Evolutionary conservation across 2,113 vertebrate genomes (phyloP), one percentile per base, ranked within the genome.

Genomic region (Poecile atricapillus): DNA sequence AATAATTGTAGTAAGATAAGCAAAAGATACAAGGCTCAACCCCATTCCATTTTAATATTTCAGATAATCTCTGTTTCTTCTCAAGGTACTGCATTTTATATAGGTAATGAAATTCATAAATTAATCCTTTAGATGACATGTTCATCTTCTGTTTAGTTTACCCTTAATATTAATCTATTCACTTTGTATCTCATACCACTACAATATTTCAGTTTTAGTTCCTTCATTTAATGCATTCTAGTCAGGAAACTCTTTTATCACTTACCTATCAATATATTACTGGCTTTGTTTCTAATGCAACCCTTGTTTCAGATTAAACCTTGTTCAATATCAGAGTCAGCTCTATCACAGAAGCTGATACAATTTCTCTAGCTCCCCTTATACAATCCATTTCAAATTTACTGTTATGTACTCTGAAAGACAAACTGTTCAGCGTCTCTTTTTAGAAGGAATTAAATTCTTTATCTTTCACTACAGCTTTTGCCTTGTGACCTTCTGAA

Each of bases 301-400:
- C 15, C 11, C 82, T 85, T 87, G 78, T 97, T 95, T 88, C 91
- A 77, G 75, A 88, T 90, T 80, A 95, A 95, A 85, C 55, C 30
- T 65, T 47, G 81, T 43, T 94, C 89, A 82, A 53, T 94, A 95
- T 92, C 93, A 87, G 89, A 89, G 56, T 41, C 86, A 95, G 67
- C 20, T 93, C 87, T 85, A 65, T 77, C 94, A 85, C 59, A 62
- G 55, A 94, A 79, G 35, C 63, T 74, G 89, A 84, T 83, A 94
- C 67, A 50, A 87, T 91, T 95, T 93, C 74, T 94, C 65, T 74
- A 80, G 67, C 59, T 87, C 20, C 27, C 53, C 27, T 89, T 87
- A 73, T 6, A 79, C 30, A 80, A 95, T 73, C 81, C n/a, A 47
- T 94, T 89, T 95, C 59, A 91, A 88, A 94, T 93, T 87, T 95